Percentiles rank a stretch among this genome's conserved stretches.
Evolutionary conservation across 2,888 invertebrate genomes (phyloP).

Genomic region (Eretmocerus hayati): DNA sequence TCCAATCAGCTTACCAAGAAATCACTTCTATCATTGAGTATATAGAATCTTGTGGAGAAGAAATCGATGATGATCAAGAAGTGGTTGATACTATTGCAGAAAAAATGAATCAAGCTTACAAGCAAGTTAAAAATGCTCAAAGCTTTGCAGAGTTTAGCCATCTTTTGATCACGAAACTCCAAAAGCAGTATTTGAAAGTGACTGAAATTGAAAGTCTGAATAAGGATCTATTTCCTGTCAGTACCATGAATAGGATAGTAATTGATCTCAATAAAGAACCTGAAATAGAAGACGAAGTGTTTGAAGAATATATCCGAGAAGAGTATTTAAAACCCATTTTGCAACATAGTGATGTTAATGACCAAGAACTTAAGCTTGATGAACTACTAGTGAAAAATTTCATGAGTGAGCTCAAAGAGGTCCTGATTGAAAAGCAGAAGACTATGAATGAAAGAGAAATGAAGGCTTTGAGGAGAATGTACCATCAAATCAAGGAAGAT

Average conservation of each 20-base stretch:
- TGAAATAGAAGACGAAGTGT: slow-evolving; percentile 42
- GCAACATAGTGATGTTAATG: slow-evolving; percentile 29
- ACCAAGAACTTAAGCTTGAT: slow-evolving; percentile 31
- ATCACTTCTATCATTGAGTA: slow-evolving; percentile 32
- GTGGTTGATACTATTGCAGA: slow-evolving; percentile 25
- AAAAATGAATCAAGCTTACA: slow-evolving; percentile 33
- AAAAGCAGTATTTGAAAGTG: slow-evolving; percentile 3
- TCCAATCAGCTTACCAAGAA: slow-evolving; percentile 34
- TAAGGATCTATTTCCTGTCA: slow-evolving; percentile 9
- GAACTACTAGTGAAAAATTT: slow-evolving; percentile 37
- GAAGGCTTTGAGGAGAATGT: slow-evolving; percentile 37
- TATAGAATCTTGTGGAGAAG: slow-evolving; percentile 29
- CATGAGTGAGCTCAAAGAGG: slow-evolving; percentile 42
- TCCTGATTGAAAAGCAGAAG: slow-evolving; percentile 37
- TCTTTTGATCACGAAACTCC: slow-evolving; percentile 32
- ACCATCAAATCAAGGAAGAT: slow-evolving; percentile 23
- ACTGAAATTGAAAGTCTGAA: slow-evolving; percentile 1
- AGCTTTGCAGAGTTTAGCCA: slow-evolving; percentile 37
- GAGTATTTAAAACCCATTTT: slow-evolving; percentile 36
- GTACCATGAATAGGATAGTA: slow-evolving; percentile 16
- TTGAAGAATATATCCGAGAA: slow-evolving; percentile 42
- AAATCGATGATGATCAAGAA: slow-evolving; percentile 21
- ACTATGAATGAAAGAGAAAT: slow-evolving; percentile 41
- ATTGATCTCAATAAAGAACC: slow-evolving; percentile 31
- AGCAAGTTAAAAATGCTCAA: slow-evolving; percentile 35